Evolutionary conservation across 1,140 invertebrate species (phyloP).

Genomic region (Gryllus bimaculatus): DNA sequence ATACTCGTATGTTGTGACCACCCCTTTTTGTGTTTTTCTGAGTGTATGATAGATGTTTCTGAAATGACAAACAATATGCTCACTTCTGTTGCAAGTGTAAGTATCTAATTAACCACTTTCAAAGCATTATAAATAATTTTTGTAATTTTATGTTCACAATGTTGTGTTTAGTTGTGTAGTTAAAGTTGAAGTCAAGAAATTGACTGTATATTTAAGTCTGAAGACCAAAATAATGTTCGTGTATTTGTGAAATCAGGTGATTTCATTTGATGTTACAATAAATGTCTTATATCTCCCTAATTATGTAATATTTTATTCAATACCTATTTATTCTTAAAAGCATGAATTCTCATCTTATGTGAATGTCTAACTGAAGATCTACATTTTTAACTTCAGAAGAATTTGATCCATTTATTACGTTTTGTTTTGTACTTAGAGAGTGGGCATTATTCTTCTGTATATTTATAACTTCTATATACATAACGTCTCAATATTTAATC

Average conservation of each 20-base stretch:
- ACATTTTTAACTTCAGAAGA: too few relatives aligned
- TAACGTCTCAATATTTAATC: too few relatives aligned
- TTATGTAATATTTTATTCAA: background rate
- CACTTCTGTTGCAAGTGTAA: background rate
- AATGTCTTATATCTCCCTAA: conserved; percentile 1
- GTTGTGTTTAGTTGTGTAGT: background rate
- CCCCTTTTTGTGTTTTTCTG: background rate
- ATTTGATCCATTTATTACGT: too few relatives aligned
- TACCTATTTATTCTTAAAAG: too few relatives aligned
- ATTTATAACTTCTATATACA: too few relatives aligned
- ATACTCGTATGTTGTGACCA: background rate
- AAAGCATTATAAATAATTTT: background rate
- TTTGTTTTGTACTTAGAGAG: too few relatives aligned
- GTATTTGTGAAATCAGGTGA: background rate
- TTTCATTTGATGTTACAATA: background rate
- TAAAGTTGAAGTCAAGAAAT: background rate
- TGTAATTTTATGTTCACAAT: background rate
- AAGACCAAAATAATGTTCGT: background rate
- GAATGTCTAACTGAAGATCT: too few relatives aligned
- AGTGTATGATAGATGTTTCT: background rate
- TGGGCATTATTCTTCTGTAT: too few relatives aligned
- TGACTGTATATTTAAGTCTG: background rate
- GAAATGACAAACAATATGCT: background rate
- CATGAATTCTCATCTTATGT: too few relatives aligned
- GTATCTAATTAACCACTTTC: background rate